phyloP scores from a whole-genome alignment of 2,113 vertebrate genomes.

The Takifugu flavidus region DNA sequence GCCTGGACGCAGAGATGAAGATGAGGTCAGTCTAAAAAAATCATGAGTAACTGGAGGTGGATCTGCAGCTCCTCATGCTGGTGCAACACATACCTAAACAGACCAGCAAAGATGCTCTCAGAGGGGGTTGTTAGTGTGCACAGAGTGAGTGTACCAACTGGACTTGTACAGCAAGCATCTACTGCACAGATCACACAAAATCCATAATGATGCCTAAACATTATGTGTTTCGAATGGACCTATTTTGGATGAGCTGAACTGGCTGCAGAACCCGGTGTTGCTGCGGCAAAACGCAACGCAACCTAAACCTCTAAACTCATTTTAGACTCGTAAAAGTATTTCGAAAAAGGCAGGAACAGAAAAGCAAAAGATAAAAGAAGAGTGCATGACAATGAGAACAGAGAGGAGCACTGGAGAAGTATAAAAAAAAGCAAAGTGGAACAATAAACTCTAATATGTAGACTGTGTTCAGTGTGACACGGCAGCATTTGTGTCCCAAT shows the following conservation, averaged over 20 bases:
- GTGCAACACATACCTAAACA: constrained; percentile 7
- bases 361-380: no score
- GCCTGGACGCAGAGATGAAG: constrained; percentile 69
- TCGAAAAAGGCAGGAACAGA: no score
- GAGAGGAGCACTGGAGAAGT: neutral
- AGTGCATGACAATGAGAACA: neutral
- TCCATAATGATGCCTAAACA: no score
- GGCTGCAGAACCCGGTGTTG: constrained; percentile 58
- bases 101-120: constrained; percentile 17
- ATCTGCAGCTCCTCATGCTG: constrained; percentile 17
- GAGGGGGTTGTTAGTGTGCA: constrained; percentile 26
- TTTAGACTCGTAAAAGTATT: no score
- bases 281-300: constrained; percentile 48
- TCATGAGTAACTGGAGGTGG: neutral
- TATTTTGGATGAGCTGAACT: constrained; percentile 9
- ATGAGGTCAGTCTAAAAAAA: neutral
- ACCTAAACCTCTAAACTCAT: constrained; percentile 28
- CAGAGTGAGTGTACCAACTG: constrained; percentile 4
- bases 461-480: neutral
- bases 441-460: neutral
- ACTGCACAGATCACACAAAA: no score
- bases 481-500: neutral
- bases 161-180: constrained; percentile 11
- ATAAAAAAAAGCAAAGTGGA: neutral
- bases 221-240: no score